Conservation (phyloP, 1,140 invertebrate genomes). For the Hormaphis cornu region DNA sequence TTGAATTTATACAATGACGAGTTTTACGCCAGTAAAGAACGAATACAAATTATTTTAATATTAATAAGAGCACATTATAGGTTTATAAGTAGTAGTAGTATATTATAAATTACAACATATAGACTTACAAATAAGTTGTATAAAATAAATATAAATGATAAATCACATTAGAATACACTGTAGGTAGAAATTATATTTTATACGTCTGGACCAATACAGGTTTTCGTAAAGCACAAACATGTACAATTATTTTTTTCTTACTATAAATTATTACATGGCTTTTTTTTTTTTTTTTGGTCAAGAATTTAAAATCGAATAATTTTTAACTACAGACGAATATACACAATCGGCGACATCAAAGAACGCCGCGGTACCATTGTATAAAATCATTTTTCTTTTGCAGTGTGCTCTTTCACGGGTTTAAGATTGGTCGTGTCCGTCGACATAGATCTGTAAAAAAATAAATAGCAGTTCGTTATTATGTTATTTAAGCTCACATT, state of each 20-base stretch:
- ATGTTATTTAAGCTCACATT: too few relatives aligned
- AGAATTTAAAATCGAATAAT: constrained; percentile 10
- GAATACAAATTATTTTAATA: too few relatives aligned
- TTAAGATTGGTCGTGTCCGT: constrained; percentile 10
- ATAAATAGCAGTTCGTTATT: too few relatives aligned
- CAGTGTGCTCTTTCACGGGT: background rate
- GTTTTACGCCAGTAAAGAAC: too few relatives aligned
- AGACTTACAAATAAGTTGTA: background rate
- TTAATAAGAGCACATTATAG: background rate
- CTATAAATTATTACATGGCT: background rate
- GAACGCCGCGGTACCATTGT: background rate
- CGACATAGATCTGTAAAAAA: background rate
- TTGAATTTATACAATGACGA: too few relatives aligned
- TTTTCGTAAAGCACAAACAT: background rate
- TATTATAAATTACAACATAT: background rate
- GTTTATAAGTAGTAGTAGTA: background rate
- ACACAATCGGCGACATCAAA: background rate
- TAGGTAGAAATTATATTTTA: constrained; percentile 14
- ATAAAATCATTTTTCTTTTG: constrained; percentile 21
- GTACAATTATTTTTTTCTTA: background rate
- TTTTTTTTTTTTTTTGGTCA: background rate
- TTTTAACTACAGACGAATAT: too few relatives aligned
- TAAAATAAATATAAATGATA: background rate
- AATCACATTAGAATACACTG: constrained; percentile 28
- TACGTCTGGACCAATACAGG: background rate